Evolutionary conservation across 1,140 invertebrate species (phyloP).

Genomic region (Archivesica marissinica): DNA sequence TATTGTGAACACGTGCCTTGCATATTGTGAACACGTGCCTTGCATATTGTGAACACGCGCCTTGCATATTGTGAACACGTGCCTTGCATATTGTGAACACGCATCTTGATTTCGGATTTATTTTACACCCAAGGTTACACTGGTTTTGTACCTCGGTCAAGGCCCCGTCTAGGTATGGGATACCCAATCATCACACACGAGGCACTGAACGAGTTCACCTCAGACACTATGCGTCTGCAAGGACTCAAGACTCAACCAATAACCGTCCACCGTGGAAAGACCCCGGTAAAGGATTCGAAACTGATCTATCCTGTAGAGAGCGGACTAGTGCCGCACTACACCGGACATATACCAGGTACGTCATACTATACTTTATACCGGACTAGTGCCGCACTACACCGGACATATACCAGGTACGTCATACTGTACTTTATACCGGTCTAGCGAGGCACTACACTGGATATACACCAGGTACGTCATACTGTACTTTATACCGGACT

Average conservation of each 20-base stretch:
- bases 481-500: too few species aligned
- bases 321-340: slow-evolving; percentile 78
- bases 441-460: too few species aligned
- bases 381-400: slow-evolving; percentile 78
- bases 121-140: too few species aligned
- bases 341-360: slow-evolving; percentile 79
- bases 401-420: slow-evolving; percentile 79
- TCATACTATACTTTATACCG: too few species aligned
- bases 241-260: slow-evolving; percentile 52
- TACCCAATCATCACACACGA: slow-evolving; percentile 76
- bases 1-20: too few species aligned
- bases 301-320: slow-evolving; percentile 73
- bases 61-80: too few species aligned
- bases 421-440: too few species aligned
- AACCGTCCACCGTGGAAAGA: slow-evolving; percentile 24
- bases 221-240: slow-evolving; percentile 58
- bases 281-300: slow-evolving; percentile 58
- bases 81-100: too few species aligned
- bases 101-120: too few species aligned
- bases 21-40: too few species aligned
- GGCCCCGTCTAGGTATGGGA: slow-evolving; percentile 72
- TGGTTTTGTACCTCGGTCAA: slow-evolving; percentile 74
- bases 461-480: too few species aligned
- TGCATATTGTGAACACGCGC: too few species aligned
- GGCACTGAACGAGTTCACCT: slow-evolving; percentile 77